Evolutionary conservation across 2,888 invertebrate genomes (phyloP), one percentile per base, ranked within the genome.

Genomic region (Globia sparganii): DNA sequence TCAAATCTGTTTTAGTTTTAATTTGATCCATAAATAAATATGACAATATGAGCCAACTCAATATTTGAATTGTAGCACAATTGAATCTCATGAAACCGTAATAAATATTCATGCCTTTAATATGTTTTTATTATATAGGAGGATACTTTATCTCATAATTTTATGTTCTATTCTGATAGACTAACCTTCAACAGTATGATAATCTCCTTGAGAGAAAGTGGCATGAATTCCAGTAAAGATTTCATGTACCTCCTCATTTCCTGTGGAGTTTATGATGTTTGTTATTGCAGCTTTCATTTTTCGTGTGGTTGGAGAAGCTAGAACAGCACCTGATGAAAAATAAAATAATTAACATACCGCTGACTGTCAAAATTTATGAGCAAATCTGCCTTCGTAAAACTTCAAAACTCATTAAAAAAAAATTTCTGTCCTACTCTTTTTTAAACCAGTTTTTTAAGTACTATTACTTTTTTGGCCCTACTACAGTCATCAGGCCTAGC

Each of bases 141-240:
- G 9, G n/a, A 15, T 21, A 13, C n/a, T 71, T n/a, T 6, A 2
- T 34, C 15, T 46, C 13, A 13, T 31, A 5, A 31, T 43, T 31
- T 6, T 28, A 40, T n/a, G 1, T 31, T 21, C 1, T 31, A 11
- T 31, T 31, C 1, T 31, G 1, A 56, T 46, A 34, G 0, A 70
- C 73, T 49, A 1, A 86, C 88, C 84, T 62, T 80, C 79, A 34
- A 85, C 37, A 13, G 86, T 65, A 13, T 28, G 1, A 59, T 72
- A 85, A 58, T 74, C 76, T 61, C 86, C 85, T 59, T 58, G 75
- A 25, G 88, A 76, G 25, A 85, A 80, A 5, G 74, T 81, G 0
- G 87, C 71, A 40, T 87, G 85, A 15, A 88, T 64, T 0, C 87
- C 88, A 11, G 83, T 87, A 43, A 85, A 87, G 11, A 87, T 71